Base-by-base conservation (phyloP, 2,888 invertebrate genomes). In the Leucozona laternaria region DNA sequence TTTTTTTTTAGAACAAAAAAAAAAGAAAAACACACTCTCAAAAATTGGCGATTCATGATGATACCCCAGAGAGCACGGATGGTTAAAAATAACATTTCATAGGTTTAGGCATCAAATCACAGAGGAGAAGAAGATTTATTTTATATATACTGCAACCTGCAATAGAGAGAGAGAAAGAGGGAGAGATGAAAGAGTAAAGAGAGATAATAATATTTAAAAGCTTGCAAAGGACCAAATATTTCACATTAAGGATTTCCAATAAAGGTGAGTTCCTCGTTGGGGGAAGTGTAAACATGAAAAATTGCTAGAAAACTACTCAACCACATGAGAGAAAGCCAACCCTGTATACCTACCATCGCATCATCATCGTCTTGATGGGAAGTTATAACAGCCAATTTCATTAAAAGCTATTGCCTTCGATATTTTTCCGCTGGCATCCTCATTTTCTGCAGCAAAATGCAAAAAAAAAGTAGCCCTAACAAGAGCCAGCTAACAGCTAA, bases 21-120 rank as follows among this genome's bases (percentile, higher is more conserved):
- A 28, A 55, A n/a, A 31, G 4, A 34, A 22, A 10, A 17, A 71
- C 58, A 64, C 31, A 55, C 15, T 55, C 40, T 68, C 76, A 73
- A 82, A 84, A 78, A 78, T 82, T 78, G 77, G 78, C 86, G 82
- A 82, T 79, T 82, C 86, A 86, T 82, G 86, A 86, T 82, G 70
- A 82, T 79, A 64, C 86, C 75, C 86, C 11, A 28, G 86, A 71
- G 86, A 86, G 70, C 11, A 57, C 17, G 81, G 45, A 10, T n/a
- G 55, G 34, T 70, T 57, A 53, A 60, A 60, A 78, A 75, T 64
- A 86, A 86, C 64, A 66, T 50, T 62, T 53, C 62, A 70, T 37
- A 34, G 64, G 53, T 34, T 55, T 57, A 57, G 45, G 43, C 77
- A 72, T 57, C 28, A 31, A 66, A 60, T 55, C 85, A 68, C 76